Conservation (phyloP, 1,140 invertebrate genomes). For the Pseudobourletiella spinata region DNA sequence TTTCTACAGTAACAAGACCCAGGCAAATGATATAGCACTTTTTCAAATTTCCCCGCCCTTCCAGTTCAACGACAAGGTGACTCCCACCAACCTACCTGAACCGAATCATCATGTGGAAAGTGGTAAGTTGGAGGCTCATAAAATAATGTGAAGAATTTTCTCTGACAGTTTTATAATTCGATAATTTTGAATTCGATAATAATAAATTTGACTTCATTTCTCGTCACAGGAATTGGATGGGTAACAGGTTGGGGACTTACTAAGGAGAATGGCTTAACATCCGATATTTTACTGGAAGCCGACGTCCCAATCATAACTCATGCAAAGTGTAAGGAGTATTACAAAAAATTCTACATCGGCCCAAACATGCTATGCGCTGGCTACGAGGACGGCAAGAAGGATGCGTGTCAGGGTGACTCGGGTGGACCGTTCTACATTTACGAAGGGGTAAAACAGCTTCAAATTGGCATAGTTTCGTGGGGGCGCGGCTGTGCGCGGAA, state of each 20-base stretch:
- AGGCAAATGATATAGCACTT: too few relatives aligned
- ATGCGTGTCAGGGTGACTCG: constrained; percentile 72
- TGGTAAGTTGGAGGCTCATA: too few relatives aligned
- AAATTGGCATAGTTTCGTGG: constrained; percentile 63
- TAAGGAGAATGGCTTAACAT: not conserved
- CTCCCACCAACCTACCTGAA: too few relatives aligned
- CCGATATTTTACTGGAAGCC: constrained; percentile 56
- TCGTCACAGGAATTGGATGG: not conserved
- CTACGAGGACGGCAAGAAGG: constrained; percentile 57
- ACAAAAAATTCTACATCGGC: constrained; percentile 41
- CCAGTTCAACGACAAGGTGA: too few relatives aligned
- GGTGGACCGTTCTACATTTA: constrained; percentile 56
- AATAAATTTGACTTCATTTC: too few relatives aligned
- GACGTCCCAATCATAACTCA: constrained; percentile 44
- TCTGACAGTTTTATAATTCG: too few relatives aligned
- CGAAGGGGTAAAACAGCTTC: constrained; percentile 44
- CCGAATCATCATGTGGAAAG: too few relatives aligned
- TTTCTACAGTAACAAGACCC: too few relatives aligned
- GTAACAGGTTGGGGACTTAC: not conserved
- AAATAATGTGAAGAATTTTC: too few relatives aligned
- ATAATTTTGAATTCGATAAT: too few relatives aligned
- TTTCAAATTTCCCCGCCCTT: too few relatives aligned
- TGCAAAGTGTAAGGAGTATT: constrained; percentile 37
- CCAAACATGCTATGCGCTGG: constrained; percentile 66
- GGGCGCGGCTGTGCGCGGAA: constrained; percentile 69